A percentile compares a stretch with the other conserved stretches of the same genome.
phyloP scores from a whole-genome alignment of 2,797 vertebrate genomes.

The Threskiornis aethiopicus region DNA sequence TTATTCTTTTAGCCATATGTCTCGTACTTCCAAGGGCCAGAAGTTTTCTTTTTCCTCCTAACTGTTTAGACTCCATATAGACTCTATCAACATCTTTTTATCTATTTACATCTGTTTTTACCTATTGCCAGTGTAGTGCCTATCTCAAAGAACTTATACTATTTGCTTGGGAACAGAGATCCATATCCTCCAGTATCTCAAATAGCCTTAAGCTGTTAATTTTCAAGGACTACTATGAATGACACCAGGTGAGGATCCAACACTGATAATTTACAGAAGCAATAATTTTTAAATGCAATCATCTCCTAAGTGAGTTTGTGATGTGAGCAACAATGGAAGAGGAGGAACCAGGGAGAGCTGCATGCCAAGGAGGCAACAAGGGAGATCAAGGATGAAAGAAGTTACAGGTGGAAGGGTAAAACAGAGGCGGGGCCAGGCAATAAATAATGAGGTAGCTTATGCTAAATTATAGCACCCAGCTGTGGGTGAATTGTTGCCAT shows the following conservation, averaged over 20 bases:
- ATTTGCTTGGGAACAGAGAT: not conserved
- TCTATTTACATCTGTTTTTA: not conserved
- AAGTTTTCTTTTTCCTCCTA: not conserved
- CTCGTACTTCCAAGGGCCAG: not conserved
- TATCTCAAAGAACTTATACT: not conserved
- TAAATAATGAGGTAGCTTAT: not conserved
- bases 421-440: not conserved
- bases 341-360: not conserved
- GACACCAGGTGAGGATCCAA: not conserved
- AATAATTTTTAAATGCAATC: not conserved
- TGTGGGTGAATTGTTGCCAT: not conserved
- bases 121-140: not conserved
- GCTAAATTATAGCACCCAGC: not conserved
- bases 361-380: not conserved
- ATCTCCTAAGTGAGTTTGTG: not conserved
- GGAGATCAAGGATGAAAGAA: not conserved
- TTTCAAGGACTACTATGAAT: not conserved
- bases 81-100: not conserved
- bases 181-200: not conserved
- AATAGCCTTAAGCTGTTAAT: not conserved
- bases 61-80: not conserved
- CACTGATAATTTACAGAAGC: not conserved
- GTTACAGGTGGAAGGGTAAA: not conserved
- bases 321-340: not conserved
- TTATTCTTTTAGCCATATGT: not conserved